These are phyloP conservation scores for Mythimna ferrago DNA, from an alignment of 2,888 invertebrate genomes.

Conservation along the genomic window DNA sequence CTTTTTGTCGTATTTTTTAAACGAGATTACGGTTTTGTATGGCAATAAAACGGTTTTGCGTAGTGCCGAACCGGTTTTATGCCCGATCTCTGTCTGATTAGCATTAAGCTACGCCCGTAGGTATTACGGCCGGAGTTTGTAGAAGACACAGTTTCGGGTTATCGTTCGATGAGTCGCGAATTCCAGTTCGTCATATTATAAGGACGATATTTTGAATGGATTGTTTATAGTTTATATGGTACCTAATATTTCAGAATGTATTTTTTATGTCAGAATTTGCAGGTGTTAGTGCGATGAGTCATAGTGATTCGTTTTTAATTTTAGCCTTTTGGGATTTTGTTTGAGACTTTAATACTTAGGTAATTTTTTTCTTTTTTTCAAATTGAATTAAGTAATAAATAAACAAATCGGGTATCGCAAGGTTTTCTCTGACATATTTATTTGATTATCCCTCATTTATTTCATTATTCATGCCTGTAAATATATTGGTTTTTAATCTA, in stretches of 20 bases:
- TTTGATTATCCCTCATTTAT: background rate
- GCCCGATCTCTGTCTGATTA: background rate
- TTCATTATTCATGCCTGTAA: too few species aligned
- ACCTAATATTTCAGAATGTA: background rate
- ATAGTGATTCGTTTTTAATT: background rate
- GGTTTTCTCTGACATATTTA: background rate
- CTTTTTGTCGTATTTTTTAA: background rate
- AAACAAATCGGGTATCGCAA: background rate
- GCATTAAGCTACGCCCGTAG: background rate
- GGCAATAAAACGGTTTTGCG: background rate
- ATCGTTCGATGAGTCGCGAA: background rate
- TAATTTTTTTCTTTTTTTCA: too few species aligned
- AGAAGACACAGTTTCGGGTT: conserved; percentile 10
- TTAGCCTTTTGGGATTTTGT: too few species aligned
- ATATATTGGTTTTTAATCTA: too few species aligned
- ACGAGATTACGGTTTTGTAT: background rate
- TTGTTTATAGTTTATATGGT: background rate
- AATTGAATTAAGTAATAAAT: too few species aligned
- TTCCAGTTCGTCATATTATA: background rate
- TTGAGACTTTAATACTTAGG: too few species aligned
- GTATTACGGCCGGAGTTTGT: background rate
- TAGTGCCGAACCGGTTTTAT: background rate
- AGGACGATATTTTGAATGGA: background rate
- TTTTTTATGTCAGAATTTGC: background rate
- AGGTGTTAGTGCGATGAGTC: background rate